Evolutionary conservation across 2,888 invertebrate species (phyloP).

Genomic region (Philaethria dido): DNA sequence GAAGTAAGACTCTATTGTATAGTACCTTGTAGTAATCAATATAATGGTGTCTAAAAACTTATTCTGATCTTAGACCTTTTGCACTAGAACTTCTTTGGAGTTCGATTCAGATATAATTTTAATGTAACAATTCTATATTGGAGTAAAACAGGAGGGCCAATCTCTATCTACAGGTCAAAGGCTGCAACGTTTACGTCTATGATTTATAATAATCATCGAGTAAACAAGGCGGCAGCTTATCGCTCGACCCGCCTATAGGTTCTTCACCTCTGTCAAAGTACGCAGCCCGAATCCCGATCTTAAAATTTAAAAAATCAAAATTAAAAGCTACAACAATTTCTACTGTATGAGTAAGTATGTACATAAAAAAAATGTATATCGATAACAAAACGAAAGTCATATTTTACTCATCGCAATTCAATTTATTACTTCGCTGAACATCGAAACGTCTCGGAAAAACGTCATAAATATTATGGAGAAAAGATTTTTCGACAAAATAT

Average conservation of each 20-base stretch:
- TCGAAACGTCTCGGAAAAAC: constrained; percentile 30
- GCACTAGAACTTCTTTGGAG: constrained; percentile 1
- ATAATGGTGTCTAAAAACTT: not conserved
- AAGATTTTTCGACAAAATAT: constrained; percentile 26
- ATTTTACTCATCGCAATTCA: constrained; percentile 35
- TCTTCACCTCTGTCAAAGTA: constrained; percentile 66
- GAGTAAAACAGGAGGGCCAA: constrained; percentile 35
- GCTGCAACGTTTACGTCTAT: constrained; percentile 63
- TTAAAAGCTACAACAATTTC: not conserved
- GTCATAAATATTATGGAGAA: constrained; percentile 26
- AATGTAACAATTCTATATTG: constrained; percentile 24
- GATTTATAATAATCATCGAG: constrained; percentile 73
- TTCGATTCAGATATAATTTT: constrained; percentile 2
- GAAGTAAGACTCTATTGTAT: no score
- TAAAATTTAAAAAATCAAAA: constrained; percentile 19
- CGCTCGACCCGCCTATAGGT: constrained; percentile 59
- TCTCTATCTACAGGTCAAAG: constrained; percentile 68
- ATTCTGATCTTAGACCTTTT: constrained; percentile 1
- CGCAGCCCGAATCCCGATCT: constrained; percentile 47
- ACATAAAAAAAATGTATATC: not conserved
- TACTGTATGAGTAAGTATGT: not conserved
- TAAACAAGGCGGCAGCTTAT: constrained; percentile 70
- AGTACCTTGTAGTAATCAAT: no score
- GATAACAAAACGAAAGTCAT: constrained; percentile 11
- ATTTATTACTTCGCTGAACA: constrained; percentile 38